Percentiles rank a stretch among this genome's conserved stretches.
Evolutionary conservation across 2,113 vertebrate species (phyloP).

Genomic region (Oplegnathus fasciatus): DNA sequence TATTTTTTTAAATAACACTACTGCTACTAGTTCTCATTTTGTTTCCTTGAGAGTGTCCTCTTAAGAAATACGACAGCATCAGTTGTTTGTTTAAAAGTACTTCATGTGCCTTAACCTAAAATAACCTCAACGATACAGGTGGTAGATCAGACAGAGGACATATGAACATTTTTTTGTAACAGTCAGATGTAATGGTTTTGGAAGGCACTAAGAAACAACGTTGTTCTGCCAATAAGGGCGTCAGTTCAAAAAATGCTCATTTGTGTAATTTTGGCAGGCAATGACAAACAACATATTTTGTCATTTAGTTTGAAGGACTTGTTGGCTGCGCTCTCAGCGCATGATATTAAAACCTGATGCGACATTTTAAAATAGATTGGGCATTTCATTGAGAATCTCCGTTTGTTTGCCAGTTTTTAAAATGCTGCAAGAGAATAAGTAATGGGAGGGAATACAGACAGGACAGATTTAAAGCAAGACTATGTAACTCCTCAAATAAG

Average conservation of each 20-base stretch:
- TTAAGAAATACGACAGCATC: neutral
- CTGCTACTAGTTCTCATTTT: neutral
- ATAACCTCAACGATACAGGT: no score
- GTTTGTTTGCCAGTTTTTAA: no score
- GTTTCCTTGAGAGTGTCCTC: neutral
- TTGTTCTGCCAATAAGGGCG: neutral
- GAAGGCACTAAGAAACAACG: neutral
- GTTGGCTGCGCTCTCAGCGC: neutral
- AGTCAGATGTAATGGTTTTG: neutral
- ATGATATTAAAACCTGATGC: neutral
- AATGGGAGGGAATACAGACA: neutral
- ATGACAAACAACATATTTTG: neutral
- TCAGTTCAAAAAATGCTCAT: neutral
- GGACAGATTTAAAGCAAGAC: neutral
- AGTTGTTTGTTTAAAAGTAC: neutral
- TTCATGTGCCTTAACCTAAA: no score
- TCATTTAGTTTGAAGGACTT: constrained; percentile 10
- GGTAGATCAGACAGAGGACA: neutral
- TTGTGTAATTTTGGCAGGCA: neutral
- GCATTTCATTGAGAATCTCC: neutral
- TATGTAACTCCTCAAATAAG: neutral
- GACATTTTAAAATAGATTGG: neutral
- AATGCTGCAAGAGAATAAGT: neutral
- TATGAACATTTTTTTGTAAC: neutral
- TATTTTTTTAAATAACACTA: neutral